Base-by-base conservation (phyloP, 2,888 invertebrate genomes). In the Agrilus mali region DNA sequence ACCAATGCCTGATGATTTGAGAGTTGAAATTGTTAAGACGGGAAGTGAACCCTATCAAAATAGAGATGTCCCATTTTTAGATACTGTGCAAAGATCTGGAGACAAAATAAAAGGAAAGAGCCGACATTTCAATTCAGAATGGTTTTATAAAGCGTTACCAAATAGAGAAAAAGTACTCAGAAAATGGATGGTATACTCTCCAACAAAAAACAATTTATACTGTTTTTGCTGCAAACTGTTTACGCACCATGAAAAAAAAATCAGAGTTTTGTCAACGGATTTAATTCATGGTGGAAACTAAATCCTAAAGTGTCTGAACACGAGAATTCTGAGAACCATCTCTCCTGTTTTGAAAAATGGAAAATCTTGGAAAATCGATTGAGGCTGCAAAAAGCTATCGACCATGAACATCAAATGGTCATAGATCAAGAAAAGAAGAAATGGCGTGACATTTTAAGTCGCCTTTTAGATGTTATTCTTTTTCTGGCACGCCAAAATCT, bases 231-330 rank as follows among this genome's bases (percentile, higher is more conserved):
- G 35, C 27, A 10, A 27, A n/a, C 15, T 34, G n/a, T 34, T 42
- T 42, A 35, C 34, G n/a, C n/a, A n/a, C n/a, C n/a, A n/a, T n/a
- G n/a, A n/a, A n/a, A n/a, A n/a, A n/a, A n/a, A n/a, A n/a, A n/a
- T n/a, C n/a, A n/a, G n/a, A n/a, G n/a, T n/a, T 47, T 47, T 38
- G 38, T 46, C 22, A 47, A 36, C 31, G 47, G 47, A 20, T 47
- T 47, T 43, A 32, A 47, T 35, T 36, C 22, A n/a, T 47, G 47
- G 47, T 47, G 47, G 45, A 47, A 47, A 46, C 45, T 47, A 47
- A 47, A 47, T 34, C 45, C 45, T 22, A 47, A 43, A 41, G 42
- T 44, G 31, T 27, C 41, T 37, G 47, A 47, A 36, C 43, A 47
- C 35, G 40, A 47, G 38, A 40, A 27, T 39, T 39, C 43, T 32